phyloP scores from a whole-genome alignment of 2,888 invertebrate genomes.

The Mythimna vitellina region DNA sequence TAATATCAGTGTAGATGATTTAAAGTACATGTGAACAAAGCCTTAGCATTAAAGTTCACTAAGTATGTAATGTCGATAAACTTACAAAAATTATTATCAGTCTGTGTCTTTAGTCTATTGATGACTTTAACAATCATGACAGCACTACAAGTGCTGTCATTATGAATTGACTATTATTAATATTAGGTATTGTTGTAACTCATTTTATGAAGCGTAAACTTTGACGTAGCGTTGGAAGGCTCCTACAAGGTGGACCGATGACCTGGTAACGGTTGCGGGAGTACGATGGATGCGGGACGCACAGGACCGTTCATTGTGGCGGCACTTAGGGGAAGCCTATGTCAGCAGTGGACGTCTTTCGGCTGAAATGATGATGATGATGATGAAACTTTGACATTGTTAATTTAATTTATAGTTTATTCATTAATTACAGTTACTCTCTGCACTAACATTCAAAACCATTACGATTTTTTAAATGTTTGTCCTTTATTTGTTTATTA shows the following conservation, averaged over 20 bases:
- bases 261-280: too few species aligned
- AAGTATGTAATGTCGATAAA: neutral
- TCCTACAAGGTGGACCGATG: too few species aligned
- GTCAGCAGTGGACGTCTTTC: too few species aligned
- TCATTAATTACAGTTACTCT: too few species aligned
- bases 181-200: neutral
- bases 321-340: too few species aligned
- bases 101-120: neutral
- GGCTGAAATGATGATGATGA: too few species aligned
- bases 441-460: too few species aligned
- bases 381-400: neutral
- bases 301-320: too few species aligned
- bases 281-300: too few species aligned
- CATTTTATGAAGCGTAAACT: conserved; percentile 20
- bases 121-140: neutral
- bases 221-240: too few species aligned
- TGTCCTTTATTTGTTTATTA: too few species aligned
- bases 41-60: neutral
- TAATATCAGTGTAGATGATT: neutral
- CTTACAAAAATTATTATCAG: neutral
- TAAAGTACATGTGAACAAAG: neutral
- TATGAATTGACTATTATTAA: neutral
- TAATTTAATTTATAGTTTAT: too few species aligned
- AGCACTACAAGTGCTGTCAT: neutral
- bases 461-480: neutral